A percentile compares a stretch with the other conserved stretches of the same genome.
Conservation (phyloP, 2,113 vertebrate species). For the Chroicocephalus ridibundus region DNA sequence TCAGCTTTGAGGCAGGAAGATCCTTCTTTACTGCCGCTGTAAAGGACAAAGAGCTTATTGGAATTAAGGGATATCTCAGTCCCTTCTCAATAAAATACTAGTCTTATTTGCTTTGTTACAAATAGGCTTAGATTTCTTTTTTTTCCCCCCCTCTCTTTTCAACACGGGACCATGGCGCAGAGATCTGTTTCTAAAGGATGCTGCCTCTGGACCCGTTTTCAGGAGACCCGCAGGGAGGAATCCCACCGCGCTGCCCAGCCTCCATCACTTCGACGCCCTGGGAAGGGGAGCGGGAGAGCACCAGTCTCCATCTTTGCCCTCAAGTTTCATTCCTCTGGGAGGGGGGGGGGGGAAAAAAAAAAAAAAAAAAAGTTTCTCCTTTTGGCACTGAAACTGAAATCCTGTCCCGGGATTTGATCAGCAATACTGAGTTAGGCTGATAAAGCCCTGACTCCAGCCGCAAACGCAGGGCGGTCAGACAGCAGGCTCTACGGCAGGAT, state of each 20-base stretch:
- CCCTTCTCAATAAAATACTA: conserved; percentile 30
- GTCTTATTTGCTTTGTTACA: conserved; percentile 42
- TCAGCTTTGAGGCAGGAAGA: conserved; percentile 33
- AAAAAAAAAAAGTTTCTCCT: background rate
- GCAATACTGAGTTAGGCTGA: conserved; percentile 9
- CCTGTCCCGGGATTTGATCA: background rate
- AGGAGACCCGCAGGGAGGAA: background rate
- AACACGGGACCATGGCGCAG: accelerated
- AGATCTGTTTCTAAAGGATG: background rate
- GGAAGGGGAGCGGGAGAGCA: background rate
- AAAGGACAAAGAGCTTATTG: conserved; percentile 50
- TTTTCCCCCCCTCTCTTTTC: background rate
- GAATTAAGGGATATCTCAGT: conserved; percentile 50
- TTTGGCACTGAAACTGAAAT: background rate
- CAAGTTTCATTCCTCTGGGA: background rate
- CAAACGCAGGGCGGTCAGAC: background rate
- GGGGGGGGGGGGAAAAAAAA: accelerated
- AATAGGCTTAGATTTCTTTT: conserved; percentile 1
- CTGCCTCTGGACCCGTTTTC: background rate
- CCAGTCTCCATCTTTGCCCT: background rate
- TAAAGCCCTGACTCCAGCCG: background rate
- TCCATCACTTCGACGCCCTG: background rate
- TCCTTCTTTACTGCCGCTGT: background rate
- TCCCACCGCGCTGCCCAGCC: background rate
- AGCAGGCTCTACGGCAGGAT: background rate